Base-by-base conservation (phyloP, 2,797 vertebrate species). In the Loriculus beryllinus region DNA sequence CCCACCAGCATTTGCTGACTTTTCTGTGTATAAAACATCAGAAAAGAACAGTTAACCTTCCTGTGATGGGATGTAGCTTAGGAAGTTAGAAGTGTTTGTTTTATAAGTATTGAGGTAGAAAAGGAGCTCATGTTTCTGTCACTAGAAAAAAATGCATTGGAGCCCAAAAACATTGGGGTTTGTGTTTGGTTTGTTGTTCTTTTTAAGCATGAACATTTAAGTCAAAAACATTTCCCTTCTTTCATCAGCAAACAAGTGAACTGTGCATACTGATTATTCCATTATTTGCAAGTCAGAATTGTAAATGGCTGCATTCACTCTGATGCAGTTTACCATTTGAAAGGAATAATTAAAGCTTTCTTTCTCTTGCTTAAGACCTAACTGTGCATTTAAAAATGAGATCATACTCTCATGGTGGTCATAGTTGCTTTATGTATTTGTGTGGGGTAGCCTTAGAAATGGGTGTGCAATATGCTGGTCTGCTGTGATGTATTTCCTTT, bases 301-400 rank as follows among this genome's bases (percentile, higher is more conserved):
- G 88, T 93, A 91, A 92, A 89, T 90, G 51, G 59, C 90, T 87
- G 96, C 69, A 60, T 92, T 91, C 54, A 33, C 69, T 85, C 69
- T 68, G 82, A 26, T 86, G 91, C 67, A 82, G 29, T 82, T 94
- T 95, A 65, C 94, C 74, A 39, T 93, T 85, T 87, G 92, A 95
- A 90, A 91, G 95, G 93, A 93, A 69, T 95, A 93, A 96, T 94
- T 91, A 86, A 90, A 96, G 85, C 94, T 91, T 87, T 7, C 67
- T 81, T 85, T 91, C 90, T 67, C 78, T 76, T 57, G 87, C 91
- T 83, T 77, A 70, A 91, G 75, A 63, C 90, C 78, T 82, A 86
- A 93, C 79, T 7, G 2, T 76, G 70, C 94, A 86, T 49, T 96
- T 94, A 88, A 84, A 93, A 90, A 79, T 97, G 95, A 97, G 92